Conservation (phyloP, 23 tunicate genomes). For the Clavelina lepadiformis region DNA sequence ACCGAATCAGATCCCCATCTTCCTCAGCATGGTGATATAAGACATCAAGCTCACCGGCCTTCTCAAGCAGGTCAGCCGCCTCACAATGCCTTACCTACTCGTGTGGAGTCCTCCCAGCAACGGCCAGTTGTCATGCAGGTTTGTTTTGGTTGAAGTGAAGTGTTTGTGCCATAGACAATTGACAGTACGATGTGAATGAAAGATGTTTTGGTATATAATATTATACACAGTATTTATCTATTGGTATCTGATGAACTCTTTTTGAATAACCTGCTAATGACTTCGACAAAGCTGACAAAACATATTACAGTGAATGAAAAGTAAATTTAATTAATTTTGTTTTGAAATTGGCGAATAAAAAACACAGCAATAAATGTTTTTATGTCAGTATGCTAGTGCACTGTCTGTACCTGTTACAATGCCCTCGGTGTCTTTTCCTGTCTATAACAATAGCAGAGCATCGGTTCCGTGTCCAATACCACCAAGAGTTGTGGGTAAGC, state of each 20-base stretch:
- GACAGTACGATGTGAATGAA: slow-evolving; percentile 8
- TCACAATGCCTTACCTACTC: neutral
- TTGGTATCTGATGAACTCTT: neutral
- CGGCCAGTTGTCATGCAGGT: slow-evolving; percentile 20
- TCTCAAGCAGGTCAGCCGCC: too few relatives aligned
- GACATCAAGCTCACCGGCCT: too few relatives aligned
- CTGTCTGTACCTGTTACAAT: slow-evolving; percentile 53
- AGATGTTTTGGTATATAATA: neutral
- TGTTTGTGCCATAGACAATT: slow-evolving; percentile 16
- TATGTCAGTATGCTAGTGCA: slow-evolving; percentile 54
- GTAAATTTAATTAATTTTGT: neutral
- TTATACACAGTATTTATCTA: neutral
- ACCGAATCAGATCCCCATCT: too few relatives aligned
- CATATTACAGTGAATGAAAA: too few relatives aligned
- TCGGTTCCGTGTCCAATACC: slow-evolving; percentile 53
- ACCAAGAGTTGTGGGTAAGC: slow-evolving; percentile 54
- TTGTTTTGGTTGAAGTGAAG: too few relatives aligned
- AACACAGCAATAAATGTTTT: neutral
- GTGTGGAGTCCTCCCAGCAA: slow-evolving; percentile 3
- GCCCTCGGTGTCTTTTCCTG: slow-evolving; percentile 36
- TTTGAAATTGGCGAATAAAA: neutral
- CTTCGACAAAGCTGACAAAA: too few relatives aligned
- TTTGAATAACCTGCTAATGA: neutral
- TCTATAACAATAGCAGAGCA: slow-evolving; percentile 19
- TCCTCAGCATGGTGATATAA: too few relatives aligned